Evolutionary conservation across 2,888 invertebrate genomes (phyloP).

Genomic region (Maniola hyperantus): DNA sequence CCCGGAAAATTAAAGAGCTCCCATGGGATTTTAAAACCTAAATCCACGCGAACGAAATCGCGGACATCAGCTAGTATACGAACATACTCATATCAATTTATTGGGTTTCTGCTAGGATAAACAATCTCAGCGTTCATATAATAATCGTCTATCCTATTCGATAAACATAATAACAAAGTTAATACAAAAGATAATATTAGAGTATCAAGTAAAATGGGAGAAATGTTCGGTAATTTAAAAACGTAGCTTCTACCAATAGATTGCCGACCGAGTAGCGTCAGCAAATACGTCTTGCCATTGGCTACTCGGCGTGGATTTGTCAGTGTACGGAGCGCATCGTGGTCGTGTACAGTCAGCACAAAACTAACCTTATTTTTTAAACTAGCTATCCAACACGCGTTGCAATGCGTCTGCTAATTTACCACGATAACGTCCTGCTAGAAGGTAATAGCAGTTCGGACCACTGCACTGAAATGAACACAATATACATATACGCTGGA

Average conservation of each 20-base stretch:
- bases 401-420: too few relatives aligned
- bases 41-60: too few relatives aligned
- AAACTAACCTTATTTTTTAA: constrained; percentile 6
- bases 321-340: constrained; percentile 57
- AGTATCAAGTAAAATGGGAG: constrained; percentile 38
- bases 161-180: constrained; percentile 26
- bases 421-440: too few relatives aligned
- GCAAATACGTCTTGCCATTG: constrained; percentile 76
- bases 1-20: too few relatives aligned
- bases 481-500: too few relatives aligned
- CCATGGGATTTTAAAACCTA: too few relatives aligned
- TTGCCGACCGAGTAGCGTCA: constrained; percentile 64
- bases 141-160: background rate
- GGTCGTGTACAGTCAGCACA: constrained; percentile 43
- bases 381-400: too few relatives aligned
- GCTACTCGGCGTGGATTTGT: constrained; percentile 76
- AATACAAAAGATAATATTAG: constrained; percentile 39
- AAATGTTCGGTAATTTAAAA: constrained; percentile 62
- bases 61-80: too few relatives aligned
- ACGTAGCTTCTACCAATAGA: constrained; percentile 54
- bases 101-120: background rate
- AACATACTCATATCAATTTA: too few relatives aligned
- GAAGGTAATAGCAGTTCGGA: too few relatives aligned
- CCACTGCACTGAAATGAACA: too few relatives aligned
- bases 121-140: constrained; percentile 12